Base-by-base conservation (phyloP, 2,113 vertebrate species). In the Antechinus flavipes region DNA sequence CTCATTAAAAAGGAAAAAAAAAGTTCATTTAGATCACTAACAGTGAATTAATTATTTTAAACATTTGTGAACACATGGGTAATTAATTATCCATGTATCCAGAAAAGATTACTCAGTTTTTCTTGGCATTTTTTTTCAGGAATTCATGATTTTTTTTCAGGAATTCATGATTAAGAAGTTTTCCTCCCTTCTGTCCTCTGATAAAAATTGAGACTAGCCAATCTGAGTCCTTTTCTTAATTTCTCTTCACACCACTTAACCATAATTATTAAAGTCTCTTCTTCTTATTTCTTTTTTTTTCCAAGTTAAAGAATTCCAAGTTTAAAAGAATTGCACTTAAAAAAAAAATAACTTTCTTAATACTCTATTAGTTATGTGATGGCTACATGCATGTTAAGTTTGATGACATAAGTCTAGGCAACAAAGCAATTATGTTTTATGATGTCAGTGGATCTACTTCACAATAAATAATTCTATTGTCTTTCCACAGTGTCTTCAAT, bases 401-500 rank as follows among this genome's bases (percentile, higher is more conserved):
- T 90, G 91, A 26, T 90, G 61, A 55, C 42, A 89, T 52, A 91
- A 92, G 54, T 58, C 76, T 54, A 93, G 91, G 91, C 68, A 84
- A 84, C 68, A 93, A 93, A 93, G 50, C 49, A 76, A 53, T 89
- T 90, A 14, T 93, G 92, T 54, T 54, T 58, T 0, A 92, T 89
- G 56, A 93, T 94, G 49, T 2, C 61, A 89, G 26, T 93, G 89
- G 90, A 91, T 47, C 95, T 96, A 90, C 76, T 11, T 93, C 89
- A 68, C 68, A 42, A 84, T 16, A 92, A 90, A 54, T 61, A 95
- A 27, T 50, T 92, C 68, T 90, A 89, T 52, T 56, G 7, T 91
- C 92, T 94, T 90, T 26, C 89, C 54, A 42, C 23, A 94, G 89
- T 22, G 2, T 30, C 11, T 84, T 52, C 54, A 9, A 14, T 92